Evolutionary conservation across 2,797 vertebrate genomes (phyloP).

Genomic region (Avahi laniger): DNA sequence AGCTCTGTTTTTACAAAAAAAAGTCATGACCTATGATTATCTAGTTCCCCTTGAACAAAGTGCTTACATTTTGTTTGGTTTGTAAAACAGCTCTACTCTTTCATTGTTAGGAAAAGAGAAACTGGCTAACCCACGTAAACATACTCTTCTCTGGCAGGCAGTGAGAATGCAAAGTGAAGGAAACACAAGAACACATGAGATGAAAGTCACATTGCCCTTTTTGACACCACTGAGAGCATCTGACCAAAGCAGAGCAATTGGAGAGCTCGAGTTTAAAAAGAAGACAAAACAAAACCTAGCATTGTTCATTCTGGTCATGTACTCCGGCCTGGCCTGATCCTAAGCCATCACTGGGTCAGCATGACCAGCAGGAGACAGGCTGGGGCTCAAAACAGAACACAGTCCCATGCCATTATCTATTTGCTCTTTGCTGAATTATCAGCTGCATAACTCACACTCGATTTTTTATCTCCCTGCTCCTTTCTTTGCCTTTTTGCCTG

Average conservation of each 20-base stretch:
- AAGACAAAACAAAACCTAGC: neutral
- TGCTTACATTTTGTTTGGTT: neutral
- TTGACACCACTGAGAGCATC: neutral
- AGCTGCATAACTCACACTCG: neutral
- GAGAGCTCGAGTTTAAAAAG: neutral
- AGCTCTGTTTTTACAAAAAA: neutral
- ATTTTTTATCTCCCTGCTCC: neutral
- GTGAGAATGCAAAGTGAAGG: neutral
- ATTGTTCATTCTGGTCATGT: neutral
- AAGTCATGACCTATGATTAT: neutral
- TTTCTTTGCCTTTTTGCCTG: neutral
- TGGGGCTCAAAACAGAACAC: neutral
- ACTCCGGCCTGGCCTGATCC: neutral
- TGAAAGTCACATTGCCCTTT: neutral
- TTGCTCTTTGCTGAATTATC: neutral
- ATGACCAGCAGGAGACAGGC: neutral
- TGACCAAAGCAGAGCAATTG: neutral
- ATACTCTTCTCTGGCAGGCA: neutral
- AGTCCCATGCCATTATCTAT: too few species aligned
- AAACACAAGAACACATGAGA: neutral
- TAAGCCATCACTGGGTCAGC: neutral
- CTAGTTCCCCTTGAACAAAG: neutral
- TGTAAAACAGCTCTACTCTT: neutral
- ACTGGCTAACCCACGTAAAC: neutral
- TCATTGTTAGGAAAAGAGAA: neutral